Base-by-base conservation (phyloP, 2,888 invertebrate species). In the Achlya flavicornis region DNA sequence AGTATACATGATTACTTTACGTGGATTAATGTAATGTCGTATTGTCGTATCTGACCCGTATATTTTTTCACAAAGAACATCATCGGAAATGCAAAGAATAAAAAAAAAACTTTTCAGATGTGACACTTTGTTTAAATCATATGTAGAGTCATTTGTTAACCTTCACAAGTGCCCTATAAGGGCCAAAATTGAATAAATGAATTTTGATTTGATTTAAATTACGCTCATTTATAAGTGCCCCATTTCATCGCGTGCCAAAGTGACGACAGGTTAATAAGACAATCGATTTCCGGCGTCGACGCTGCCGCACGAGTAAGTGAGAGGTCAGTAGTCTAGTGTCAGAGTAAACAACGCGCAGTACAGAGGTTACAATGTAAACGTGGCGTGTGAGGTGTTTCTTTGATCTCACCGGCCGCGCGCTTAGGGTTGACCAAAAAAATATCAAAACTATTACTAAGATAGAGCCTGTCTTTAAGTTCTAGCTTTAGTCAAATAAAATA, bases 361-460 rank as follows among this genome's bases (percentile, higher is more conserved):
- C 83, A 79, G 81, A 86, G 85, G 85, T 86, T 90, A 90, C 92
- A 91, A 87, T 90, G 91, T 92, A 89, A 87, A 91, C 88, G 74
- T 72, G 73, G 71, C 77, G 76, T 76, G 82, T 73, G 86, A 88
- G 88, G 88, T 89, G 89, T 78, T 77, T 76, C 90, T 92, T 92
- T 92, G 92, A 92, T 92, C 89, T 92, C 72, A 63, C 79, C 84
- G 86, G 70, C 78, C 69, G 66, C 48, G 32, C 16, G 38, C 16
- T 10, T 83, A 91, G 91, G 92, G 92, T 61, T 91, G 89, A 16
- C 73, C 68, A 33, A 60, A 59, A 57, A 41, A 10, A 10, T 11
- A 26, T 58, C 12, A 19, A 43, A 19, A 58, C n/a, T 43, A 43
- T 43, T 43, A 43, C 14, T 43, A 38, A 38, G 38, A 8, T 38